Evolutionary conservation across 2,888 invertebrate genomes (phyloP).

Genomic region (Ptilodon capucinus): DNA sequence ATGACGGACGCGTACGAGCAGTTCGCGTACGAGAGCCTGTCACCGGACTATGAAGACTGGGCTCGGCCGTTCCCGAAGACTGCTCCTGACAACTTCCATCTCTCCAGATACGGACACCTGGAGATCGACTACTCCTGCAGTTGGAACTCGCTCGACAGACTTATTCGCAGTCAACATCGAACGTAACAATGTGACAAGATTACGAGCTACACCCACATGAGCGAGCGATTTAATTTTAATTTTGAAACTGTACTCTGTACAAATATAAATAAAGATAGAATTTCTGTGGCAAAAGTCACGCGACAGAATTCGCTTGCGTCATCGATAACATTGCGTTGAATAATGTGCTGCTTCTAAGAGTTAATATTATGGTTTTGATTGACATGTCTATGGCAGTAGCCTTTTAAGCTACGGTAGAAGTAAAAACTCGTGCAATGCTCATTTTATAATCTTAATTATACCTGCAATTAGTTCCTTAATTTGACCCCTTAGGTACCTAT

Average conservation of each 20-base stretch:
- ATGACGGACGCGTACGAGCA: constrained; percentile 73
- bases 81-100: constrained; percentile 85
- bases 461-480: not conserved
- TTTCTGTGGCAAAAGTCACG: too few relatives aligned
- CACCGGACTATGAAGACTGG: constrained; percentile 81
- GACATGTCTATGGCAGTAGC: too few relatives aligned
- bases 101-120: constrained; percentile 89
- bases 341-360: too few relatives aligned
- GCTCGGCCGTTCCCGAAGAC: constrained; percentile 88
- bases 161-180: constrained; percentile 82
- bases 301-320: too few relatives aligned
- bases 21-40: constrained; percentile 69
- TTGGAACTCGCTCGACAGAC: constrained; percentile 91
- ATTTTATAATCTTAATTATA: not conserved
- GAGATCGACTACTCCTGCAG: constrained; percentile 92
- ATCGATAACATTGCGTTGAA: too few relatives aligned
- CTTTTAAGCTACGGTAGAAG: too few relatives aligned
- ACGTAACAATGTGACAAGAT: constrained; percentile 9
- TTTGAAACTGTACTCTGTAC: too few relatives aligned
- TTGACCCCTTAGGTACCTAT: too few relatives aligned
- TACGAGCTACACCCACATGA: too few relatives aligned
- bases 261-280: too few relatives aligned
- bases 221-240: too few relatives aligned
- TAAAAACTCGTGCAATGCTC: not conserved
- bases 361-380: too few relatives aligned